Base-by-base conservation (phyloP, 2,113 vertebrate species). In the Sander lucioperca region DNA sequence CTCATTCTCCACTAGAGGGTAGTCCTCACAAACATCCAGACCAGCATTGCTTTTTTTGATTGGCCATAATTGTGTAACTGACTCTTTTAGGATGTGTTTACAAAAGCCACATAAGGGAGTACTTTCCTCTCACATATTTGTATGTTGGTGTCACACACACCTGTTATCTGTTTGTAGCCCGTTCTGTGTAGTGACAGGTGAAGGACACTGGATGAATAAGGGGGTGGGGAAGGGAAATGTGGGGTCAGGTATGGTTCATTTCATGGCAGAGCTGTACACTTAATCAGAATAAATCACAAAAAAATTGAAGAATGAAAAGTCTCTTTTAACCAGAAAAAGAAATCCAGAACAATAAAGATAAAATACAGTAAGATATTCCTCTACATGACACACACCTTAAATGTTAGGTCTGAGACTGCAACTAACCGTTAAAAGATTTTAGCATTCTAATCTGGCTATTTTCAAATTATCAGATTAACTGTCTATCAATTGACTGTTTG, bases 1-100 rank as follows among this genome's bases (percentile, higher is more conserved):
- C 33, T 69, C 18, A 21, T 86, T 50, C 45, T 18, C 92, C 92
- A 90, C 91, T 89, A 93, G 93, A 90, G 86, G 92, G 92, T 70
- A 77, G 82, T 83, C 75, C 48, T 84, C 19, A 5, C 87, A 63
- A 88, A 88, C 1, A 25, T 69, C 16, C 59, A 50, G 5, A 23
- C 12, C 50, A 19, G 6, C 6, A 5, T 4, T 21, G 47, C 11
- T 47, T 45, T 1, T 1, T 54, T 45, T 57, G 12, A 15, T 1
- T 56, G 0, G 18, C 23, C 13, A 45, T 25, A 62, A 16, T 13
- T 45, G 15, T 64, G 43, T 18, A 59, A 76, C 50, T 77, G 33
- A 45, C 50, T 57, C 9, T 61, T 61, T 69, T 12, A 70, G 57
- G 62, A 25, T 77, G 43, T 71, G 3, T 85, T 71, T 23, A 83